phyloP scores from a whole-genome alignment of 2,113 vertebrate species.

The Neolamprologus toae region DNA sequence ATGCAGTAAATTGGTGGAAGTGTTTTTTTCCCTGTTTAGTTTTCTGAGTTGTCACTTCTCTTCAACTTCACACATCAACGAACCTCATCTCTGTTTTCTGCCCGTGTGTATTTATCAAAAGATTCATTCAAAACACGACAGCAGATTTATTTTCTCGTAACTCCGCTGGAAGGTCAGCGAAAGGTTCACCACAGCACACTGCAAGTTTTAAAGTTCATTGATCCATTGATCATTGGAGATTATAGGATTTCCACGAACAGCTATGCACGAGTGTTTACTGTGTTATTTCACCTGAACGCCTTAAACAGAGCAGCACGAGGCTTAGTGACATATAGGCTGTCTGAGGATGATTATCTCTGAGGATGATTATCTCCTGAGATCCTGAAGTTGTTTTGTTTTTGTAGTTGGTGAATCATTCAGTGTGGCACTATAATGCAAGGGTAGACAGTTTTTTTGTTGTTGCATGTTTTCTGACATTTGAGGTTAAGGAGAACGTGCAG shows the following conservation, averaged over 20 bases:
- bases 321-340: not conserved
- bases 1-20: not conserved
- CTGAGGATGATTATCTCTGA: not conserved
- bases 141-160: not conserved
- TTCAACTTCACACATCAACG: not conserved
- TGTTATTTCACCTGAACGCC: not conserved
- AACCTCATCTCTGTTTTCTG: not conserved
- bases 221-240: not conserved
- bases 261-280: not conserved
- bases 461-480: not conserved
- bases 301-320: not conserved
- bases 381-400: not conserved
- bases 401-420: not conserved
- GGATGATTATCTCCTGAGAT: not conserved
- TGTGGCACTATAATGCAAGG: not conserved
- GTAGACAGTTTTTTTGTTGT: not conserved
- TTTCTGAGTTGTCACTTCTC: not conserved
- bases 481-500: not conserved
- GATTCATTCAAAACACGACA: not conserved
- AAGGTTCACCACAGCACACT: not conserved
- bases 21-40: not conserved
- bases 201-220: not conserved
- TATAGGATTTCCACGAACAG: not conserved
- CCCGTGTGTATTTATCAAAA: not conserved
- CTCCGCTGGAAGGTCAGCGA: not conserved